Evolutionary conservation across 2,113 vertebrate genomes (phyloP).

Genomic region (Castor canadensis): DNA sequence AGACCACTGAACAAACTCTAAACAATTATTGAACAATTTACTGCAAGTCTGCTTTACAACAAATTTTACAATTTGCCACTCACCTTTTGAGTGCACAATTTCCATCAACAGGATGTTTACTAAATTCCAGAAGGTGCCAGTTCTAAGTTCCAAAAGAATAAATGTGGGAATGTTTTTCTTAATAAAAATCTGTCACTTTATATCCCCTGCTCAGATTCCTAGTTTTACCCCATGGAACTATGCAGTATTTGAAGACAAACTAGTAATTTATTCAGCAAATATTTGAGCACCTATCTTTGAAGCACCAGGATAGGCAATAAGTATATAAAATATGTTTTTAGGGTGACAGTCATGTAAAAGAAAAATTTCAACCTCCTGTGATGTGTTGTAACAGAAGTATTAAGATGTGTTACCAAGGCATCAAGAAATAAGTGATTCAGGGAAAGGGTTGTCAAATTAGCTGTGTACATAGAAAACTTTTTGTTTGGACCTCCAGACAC

Average conservation of each 20-base stretch:
- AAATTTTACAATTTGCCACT: not conserved
- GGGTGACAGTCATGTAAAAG: not conserved
- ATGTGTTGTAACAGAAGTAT: not conserved
- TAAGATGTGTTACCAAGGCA: not conserved
- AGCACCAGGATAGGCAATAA: not conserved
- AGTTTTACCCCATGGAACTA: not conserved
- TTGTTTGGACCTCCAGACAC: not conserved
- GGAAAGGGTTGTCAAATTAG: not conserved
- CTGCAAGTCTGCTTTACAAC: not conserved
- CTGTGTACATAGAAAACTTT: not conserved
- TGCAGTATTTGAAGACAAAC: conserved; percentile 12
- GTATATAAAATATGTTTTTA: not conserved
- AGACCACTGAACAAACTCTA: not conserved
- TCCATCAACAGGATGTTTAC: not conserved
- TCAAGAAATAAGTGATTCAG: not conserved
- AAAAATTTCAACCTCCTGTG: not conserved
- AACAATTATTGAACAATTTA: not conserved
- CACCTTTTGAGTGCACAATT: not conserved
- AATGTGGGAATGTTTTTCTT: not conserved
- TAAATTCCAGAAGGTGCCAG: not conserved
- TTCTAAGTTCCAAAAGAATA: conserved; percentile 29
- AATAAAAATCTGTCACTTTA: conserved; percentile 8
- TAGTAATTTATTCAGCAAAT: not conserved
- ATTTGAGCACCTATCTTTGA: not conserved
- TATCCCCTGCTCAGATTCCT: not conserved